Conservation (phyloP, 2,888 invertebrate species). For the Diaprepes abbreviatus region DNA sequence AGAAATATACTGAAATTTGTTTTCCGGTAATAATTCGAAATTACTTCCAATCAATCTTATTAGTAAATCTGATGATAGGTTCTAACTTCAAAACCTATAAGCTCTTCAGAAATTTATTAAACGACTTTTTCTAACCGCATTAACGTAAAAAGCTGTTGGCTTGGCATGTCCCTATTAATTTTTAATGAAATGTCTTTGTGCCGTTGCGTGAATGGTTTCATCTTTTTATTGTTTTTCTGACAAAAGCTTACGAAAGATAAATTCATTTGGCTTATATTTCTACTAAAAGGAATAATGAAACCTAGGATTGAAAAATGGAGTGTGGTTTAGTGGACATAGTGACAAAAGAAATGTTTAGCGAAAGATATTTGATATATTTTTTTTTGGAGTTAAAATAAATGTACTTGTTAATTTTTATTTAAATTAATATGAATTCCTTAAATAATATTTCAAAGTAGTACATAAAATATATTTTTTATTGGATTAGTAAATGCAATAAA, state of each 20-base stretch:
- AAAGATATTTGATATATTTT: too few species aligned
- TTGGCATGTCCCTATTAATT: slow-evolving; percentile 19
- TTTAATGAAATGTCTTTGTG: slow-evolving; percentile 31
- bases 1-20: too few species aligned
- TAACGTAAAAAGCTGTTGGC: slow-evolving; percentile 11
- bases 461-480: too few species aligned
- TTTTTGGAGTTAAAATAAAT: too few species aligned
- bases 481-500: too few species aligned
- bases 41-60: too few species aligned
- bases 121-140: not conserved
- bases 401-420: too few species aligned
- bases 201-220: slow-evolving; percentile 18
- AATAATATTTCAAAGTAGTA: too few species aligned
- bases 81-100: not conserved
- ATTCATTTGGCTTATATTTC: slow-evolving; percentile 2
- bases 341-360: not conserved
- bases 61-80: too few species aligned
- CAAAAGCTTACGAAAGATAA: slow-evolving; percentile 12
- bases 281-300: not conserved
- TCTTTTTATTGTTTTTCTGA: slow-evolving; percentile 25
- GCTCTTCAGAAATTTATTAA: not conserved
- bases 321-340: not conserved
- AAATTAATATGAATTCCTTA: too few species aligned
- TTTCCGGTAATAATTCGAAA: too few species aligned
- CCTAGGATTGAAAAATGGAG: not conserved